Evolutionary conservation across 2,797 vertebrate genomes (phyloP), one percentile per base, ranked within the genome.

Genomic region (Arctocebus calabarensis): DNA sequence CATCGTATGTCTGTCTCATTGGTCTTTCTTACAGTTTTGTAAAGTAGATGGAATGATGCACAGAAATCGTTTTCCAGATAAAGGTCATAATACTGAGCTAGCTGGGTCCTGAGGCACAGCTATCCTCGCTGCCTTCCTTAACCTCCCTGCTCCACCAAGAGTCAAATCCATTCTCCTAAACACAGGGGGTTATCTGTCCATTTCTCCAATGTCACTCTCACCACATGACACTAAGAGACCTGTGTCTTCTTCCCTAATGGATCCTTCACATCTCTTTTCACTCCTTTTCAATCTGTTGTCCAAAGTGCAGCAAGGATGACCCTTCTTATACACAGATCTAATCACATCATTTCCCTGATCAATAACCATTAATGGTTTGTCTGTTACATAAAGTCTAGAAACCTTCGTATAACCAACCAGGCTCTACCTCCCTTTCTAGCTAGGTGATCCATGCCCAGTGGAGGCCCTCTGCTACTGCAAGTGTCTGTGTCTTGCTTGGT

Each of bases 1-100:
- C 59, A 83, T 37, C 27, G 10, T 37, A 79, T 10, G 25, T 57
- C 57, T 57, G n/a, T n/a, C n/a, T n/a, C 52, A 2, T 29, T 77
- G 29, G 23, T 77, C 68, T 82, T 94, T 48, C 43, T 78, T 86
- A 94, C 45, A 57, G 68, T 62, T 68, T 25, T 59, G 66, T 48
- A 78, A 91, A 55, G 2, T 73, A 85, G 77, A 37, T 19, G 29
- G 43, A 85, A 73, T 8, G 3, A 52, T 52, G 48, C 25, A 48
- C 3, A 23, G 25, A 40, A 48, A 40, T 6, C n/a, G 52, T 23
- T 48, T 34, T 20, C n/a, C 7, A 48, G 82, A 66, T 4, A 16
- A n/a, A 52, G 55, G 48, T 27, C 70, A 4, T 4, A n/a, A 19
- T 0, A 4, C 66, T 2, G 37, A 0, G 8, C 22, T 34, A 25